Evolutionary conservation across 2,888 invertebrate species (phyloP).

Genomic region (Lottia scabra): DNA sequence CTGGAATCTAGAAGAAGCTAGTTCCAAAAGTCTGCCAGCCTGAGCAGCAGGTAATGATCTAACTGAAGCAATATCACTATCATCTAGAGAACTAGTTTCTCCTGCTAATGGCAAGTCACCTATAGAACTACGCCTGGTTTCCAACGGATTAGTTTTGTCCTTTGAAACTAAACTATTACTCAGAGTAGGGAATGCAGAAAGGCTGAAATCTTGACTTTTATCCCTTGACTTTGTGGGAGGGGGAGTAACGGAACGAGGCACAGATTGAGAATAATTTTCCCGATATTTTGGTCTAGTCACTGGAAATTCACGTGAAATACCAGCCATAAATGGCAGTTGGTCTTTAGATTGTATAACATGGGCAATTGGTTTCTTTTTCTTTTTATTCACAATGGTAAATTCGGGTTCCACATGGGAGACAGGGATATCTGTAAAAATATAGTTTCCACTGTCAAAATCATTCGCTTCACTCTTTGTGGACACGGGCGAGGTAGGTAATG

Average conservation of each 20-base stretch:
- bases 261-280: neutral
- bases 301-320: constrained; percentile 8
- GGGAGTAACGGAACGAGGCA: constrained; percentile 8
- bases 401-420: constrained; percentile 44
- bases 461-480: neutral
- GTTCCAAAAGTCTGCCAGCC: constrained; percentile 26
- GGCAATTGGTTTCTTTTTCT: constrained; percentile 19
- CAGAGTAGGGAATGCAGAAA: constrained; percentile 60
- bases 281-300: constrained; percentile 3
- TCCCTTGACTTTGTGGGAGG: constrained; percentile 15
- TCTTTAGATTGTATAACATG: neutral
- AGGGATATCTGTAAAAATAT: constrained; percentile 56
- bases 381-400: constrained; percentile 52
- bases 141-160: constrained; percentile 35
- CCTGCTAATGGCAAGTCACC: constrained; percentile 50
- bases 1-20: constrained; percentile 41
- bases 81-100: constrained; percentile 44
- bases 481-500: neutral
- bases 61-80: constrained; percentile 63
- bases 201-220: constrained; percentile 53
- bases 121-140: constrained; percentile 53
- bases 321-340: constrained; percentile 3
- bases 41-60: constrained; percentile 60
- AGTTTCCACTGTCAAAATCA: constrained; percentile 21
- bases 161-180: constrained; percentile 30